phyloP scores from a whole-genome alignment of 2,113 vertebrate genomes.

The Isichthys henryi region DNA sequence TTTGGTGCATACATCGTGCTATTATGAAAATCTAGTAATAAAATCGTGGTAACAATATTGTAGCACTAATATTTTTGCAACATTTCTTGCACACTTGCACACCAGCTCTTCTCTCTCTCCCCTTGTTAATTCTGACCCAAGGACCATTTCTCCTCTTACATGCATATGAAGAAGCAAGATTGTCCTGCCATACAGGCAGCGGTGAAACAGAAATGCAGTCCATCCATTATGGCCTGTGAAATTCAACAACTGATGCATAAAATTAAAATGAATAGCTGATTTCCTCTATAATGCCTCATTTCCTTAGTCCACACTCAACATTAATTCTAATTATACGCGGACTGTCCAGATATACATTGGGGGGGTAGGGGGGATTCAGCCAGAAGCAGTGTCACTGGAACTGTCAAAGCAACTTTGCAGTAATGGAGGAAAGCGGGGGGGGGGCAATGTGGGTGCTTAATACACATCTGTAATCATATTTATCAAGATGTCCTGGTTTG shows the following conservation, averaged over 20 bases:
- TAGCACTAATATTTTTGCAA: background rate
- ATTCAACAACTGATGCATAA: slow-evolving; percentile 33
- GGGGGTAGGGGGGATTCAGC: slow-evolving; percentile 15
- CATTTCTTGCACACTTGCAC: background rate
- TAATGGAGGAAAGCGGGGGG: slow-evolving; percentile 45
- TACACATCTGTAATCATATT: slow-evolving; percentile 53
- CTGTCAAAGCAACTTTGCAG: slow-evolving; percentile 26
- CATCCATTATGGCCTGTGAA: slow-evolving; percentile 29
- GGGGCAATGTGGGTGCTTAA: slow-evolving; percentile 42
- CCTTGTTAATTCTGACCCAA: background rate
- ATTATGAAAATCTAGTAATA: background rate
- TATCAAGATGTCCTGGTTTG: slow-evolving; percentile 35
- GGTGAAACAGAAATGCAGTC: slow-evolving; percentile 11
- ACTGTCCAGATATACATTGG: slow-evolving; percentile 39
- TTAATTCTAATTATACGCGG: slow-evolving; percentile 54
- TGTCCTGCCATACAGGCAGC: slow-evolving; percentile 4
- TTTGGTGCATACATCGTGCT: background rate
- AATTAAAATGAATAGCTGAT: slow-evolving; percentile 30
- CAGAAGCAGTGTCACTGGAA: slow-evolving; percentile 8
- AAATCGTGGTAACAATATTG: background rate
- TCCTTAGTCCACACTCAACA: slow-evolving; percentile 38
- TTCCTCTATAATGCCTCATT: slow-evolving; percentile 34
- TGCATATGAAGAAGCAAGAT: background rate
- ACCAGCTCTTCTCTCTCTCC: background rate
- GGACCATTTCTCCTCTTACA: background rate